phyloP scores from a whole-genome alignment of 2,797 vertebrate genomes.

The Adelosebastes latens region DNA sequence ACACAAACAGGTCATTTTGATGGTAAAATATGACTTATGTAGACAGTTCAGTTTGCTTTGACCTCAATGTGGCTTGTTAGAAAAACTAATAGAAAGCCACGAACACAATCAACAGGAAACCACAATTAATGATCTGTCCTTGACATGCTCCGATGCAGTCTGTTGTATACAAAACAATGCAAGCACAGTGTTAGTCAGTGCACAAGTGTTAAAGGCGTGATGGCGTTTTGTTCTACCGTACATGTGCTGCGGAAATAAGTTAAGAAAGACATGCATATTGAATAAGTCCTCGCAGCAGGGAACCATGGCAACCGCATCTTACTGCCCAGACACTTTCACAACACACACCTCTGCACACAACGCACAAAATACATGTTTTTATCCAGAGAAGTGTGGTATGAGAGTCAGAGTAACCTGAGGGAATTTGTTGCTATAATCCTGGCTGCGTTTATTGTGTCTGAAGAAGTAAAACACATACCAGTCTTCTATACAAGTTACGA shows the following conservation, averaged over 20 bases:
- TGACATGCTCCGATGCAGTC: background rate
- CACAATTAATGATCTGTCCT: conserved; percentile 34
- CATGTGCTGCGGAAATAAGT: background rate
- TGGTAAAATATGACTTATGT: background rate
- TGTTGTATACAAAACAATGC: background rate
- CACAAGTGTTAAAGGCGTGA: too few relatives aligned
- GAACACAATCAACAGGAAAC: conserved; percentile 52
- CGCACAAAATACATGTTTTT: background rate
- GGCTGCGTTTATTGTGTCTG: background rate
- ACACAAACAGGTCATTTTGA: background rate
- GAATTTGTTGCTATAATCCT: background rate
- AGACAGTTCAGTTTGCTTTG: background rate
- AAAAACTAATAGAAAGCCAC: conserved; percentile 23
- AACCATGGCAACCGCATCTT: conserved; percentile 55
- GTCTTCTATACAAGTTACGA: background rate
- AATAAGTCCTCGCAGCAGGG: background rate
- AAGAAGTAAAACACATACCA: background rate
- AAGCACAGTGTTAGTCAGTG: background rate
- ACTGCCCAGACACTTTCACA: conserved; percentile 2
- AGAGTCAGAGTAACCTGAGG: background rate
- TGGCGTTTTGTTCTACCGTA: background rate
- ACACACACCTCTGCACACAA: background rate
- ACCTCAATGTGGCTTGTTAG: background rate
- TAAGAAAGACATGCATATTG: background rate
- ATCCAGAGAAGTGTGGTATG: background rate